Conservation (phyloP, 2,797 vertebrate species). For the Lacerta bilineata region DNA sequence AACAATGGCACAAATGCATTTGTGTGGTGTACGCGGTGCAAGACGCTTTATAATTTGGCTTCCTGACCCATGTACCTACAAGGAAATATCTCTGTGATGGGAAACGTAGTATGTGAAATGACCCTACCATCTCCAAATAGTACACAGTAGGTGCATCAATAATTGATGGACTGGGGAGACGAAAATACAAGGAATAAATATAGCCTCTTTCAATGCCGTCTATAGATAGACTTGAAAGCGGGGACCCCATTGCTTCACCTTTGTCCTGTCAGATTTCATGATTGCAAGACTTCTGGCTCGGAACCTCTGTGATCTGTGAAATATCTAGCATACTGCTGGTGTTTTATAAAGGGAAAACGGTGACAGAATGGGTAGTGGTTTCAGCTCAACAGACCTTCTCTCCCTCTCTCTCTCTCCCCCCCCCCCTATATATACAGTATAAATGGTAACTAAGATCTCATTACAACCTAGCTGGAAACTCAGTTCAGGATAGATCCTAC, state of each 20-base stretch:
- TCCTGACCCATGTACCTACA: slow-evolving; percentile 14
- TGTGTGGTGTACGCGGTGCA: neutral
- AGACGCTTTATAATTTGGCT: slow-evolving; percentile 18
- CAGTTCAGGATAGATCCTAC: too few species aligned
- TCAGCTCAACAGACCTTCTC: neutral
- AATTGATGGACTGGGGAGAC: slow-evolving; percentile 30
- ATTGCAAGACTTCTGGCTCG: slow-evolving; percentile 18
- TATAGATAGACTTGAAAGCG: slow-evolving; percentile 36
- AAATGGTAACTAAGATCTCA: too few species aligned
- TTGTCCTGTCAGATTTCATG: slow-evolving; percentile 27
- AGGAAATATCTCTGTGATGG: slow-evolving; percentile 16
- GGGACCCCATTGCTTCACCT: slow-evolving; percentile 26
- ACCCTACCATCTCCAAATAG: slow-evolving; percentile 30
- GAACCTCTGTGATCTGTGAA: slow-evolving; percentile 17
- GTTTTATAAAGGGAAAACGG: slow-evolving; percentile 8
- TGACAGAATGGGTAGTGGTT: neutral
- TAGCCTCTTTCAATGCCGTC: slow-evolving; percentile 36
- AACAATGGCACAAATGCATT: slow-evolving; percentile 26
- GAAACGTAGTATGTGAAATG: slow-evolving; percentile 34
- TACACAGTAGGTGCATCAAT: slow-evolving; percentile 39
- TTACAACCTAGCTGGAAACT: too few species aligned
- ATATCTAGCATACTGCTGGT: neutral
- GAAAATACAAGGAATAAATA: slow-evolving; percentile 40
- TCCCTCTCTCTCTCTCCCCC: neutral
- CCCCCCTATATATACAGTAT: too few species aligned